phyloP scores from a whole-genome alignment of 1,140 invertebrate species.

The Ylistrum balloti region DNA sequence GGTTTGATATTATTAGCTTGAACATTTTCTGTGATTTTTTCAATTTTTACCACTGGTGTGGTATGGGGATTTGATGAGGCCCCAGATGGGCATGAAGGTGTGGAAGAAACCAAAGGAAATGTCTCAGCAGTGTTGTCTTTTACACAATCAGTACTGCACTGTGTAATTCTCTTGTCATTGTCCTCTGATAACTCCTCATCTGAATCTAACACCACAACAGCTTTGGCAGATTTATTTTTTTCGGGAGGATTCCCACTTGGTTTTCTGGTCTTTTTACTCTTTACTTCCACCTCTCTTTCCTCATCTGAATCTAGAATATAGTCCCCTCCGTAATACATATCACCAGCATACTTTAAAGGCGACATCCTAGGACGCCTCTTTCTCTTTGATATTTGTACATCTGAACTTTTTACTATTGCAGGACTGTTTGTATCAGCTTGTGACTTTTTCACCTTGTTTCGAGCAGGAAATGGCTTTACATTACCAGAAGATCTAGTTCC shows the following conservation, averaged over 20 bases:
- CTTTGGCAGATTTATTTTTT: constrained; percentile 44
- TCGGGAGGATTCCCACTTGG: constrained; percentile 41
- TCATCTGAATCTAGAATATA: constrained; percentile 60
- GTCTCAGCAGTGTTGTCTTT: not conserved
- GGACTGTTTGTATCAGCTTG: not conserved
- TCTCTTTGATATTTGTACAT: constrained; percentile 26
- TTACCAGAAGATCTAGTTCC: not conserved
- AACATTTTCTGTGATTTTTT: constrained; percentile 21
- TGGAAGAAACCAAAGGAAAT: not conserved
- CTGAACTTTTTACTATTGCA: not conserved
- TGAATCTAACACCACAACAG: constrained; percentile 41
- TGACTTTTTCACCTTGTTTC: not conserved
- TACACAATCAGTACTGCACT: not conserved
- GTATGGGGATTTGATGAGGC: not conserved
- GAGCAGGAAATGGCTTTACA: not conserved
- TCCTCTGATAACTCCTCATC: constrained; percentile 44
- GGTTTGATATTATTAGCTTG: not conserved
- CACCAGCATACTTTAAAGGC: constrained; percentile 54
- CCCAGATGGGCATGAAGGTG: not conserved
- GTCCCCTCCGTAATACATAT: constrained; percentile 57
- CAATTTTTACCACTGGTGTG: not conserved
- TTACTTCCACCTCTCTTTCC: constrained; percentile 58
- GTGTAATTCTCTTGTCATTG: not conserved
- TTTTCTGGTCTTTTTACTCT: constrained; percentile 55
- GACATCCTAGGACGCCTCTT: constrained; percentile 53